Evolutionary conservation across 2,113 vertebrate species (phyloP).

Genomic region (Sinocyclocheilus anshuiensis): DNA sequence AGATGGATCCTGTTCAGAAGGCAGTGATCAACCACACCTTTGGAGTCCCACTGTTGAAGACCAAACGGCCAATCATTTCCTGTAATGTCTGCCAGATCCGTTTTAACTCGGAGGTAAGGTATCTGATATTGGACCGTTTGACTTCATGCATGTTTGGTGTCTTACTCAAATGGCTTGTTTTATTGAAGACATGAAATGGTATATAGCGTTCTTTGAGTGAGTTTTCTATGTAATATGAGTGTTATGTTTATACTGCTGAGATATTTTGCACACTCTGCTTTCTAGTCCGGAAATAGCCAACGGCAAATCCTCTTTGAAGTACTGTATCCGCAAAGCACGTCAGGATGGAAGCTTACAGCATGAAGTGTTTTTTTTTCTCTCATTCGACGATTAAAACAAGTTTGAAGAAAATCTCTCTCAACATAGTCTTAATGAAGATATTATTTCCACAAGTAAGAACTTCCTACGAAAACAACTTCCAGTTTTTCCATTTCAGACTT

Average conservation of each 20-base stretch:
- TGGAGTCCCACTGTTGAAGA: constrained; percentile 86
- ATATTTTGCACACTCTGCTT: constrained; percentile 20
- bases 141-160: not conserved
- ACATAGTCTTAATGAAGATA: constrained; percentile 15
- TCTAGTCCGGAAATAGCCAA: constrained; percentile 31
- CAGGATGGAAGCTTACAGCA: constrained; percentile 12
- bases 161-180: not conserved
- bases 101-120: constrained; percentile 91
- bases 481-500: not conserved
- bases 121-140: not conserved
- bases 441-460: constrained; percentile 15
- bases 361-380: constrained; percentile 23
- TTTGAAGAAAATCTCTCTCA: constrained; percentile 39
- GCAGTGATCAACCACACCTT: constrained; percentile 90
- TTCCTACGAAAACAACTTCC: not conserved
- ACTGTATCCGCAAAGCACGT: constrained; percentile 12
- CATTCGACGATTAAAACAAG: constrained; percentile 33
- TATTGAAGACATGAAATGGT: not conserved
- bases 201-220: not conserved
- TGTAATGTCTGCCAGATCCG: constrained; percentile 95
- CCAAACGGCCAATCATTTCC: constrained; percentile 88
- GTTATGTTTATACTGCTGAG: constrained; percentile 30
- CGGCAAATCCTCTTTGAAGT: constrained; percentile 23
- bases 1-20: constrained; percentile 96
- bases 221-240: constrained; percentile 11